phyloP scores from a whole-genome alignment of 2,888 invertebrate species.

The Sinhomidia bicolor region DNA sequence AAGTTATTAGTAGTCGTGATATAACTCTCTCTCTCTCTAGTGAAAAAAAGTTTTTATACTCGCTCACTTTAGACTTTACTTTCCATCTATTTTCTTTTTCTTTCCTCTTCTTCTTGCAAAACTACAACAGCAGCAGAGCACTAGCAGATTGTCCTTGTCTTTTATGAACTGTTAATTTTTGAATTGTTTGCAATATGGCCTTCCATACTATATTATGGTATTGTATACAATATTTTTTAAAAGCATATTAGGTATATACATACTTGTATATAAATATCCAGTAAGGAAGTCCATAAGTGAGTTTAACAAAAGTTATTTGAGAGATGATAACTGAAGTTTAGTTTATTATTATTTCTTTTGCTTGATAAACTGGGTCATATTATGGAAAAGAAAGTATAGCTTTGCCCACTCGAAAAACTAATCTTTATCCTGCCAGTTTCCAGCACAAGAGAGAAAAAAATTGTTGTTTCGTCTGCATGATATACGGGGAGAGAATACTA shows the following conservation, averaged over 20 bases:
- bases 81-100: neutral
- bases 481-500: too few species aligned
- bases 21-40: constrained; percentile 24
- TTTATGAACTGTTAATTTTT: constrained; percentile 71
- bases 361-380: constrained; percentile 62
- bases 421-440: constrained; percentile 13
- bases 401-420: constrained; percentile 36
- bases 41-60: neutral
- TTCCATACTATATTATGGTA: neutral
- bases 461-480: neutral
- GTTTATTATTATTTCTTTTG: constrained; percentile 16
- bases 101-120: neutral
- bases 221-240: too few species aligned
- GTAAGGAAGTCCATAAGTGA: neutral
- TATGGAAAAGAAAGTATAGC: constrained; percentile 34
- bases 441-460: too few species aligned
- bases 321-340: constrained; percentile 6
- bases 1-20: constrained; percentile 65
- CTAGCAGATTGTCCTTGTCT: constrained; percentile 54
- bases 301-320: constrained; percentile 8
- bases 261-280: neutral
- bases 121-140: too few species aligned
- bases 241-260: neutral
- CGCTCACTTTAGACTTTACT: constrained; percentile 4
- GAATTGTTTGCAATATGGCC: constrained; percentile 45